Percentiles rank a stretch among this genome's conserved stretches.
Conservation (phyloP, 64 coral and sea anemone species). For the Exaiptasia diaphana region DNA sequence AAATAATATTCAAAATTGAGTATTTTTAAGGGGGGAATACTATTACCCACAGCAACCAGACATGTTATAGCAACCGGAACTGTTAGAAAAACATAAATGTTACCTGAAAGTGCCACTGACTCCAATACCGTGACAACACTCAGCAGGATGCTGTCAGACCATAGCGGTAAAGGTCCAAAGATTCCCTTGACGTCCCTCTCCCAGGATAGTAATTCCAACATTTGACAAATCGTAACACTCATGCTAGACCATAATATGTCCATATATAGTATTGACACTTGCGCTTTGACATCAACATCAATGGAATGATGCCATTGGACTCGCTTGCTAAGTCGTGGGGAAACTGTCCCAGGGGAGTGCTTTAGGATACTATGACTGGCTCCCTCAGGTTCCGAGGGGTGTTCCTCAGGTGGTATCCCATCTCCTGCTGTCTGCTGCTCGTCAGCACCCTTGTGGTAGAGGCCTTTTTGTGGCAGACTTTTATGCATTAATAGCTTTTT, state of each 20-base stretch:
- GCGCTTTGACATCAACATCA: slow-evolving; percentile 27
- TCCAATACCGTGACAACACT: slow-evolving; percentile 21
- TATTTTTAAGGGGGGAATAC: too few relatives aligned
- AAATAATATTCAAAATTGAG: too few relatives aligned
- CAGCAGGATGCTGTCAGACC: slow-evolving; percentile 25
- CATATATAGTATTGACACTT: slow-evolving; percentile 10
- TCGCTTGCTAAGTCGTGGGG: slow-evolving; percentile 50
- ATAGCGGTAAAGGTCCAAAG: slow-evolving; percentile 19
- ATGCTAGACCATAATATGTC: slow-evolving; percentile 38
- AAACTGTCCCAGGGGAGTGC: slow-evolving; percentile 13
- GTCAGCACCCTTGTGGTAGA: not conserved
- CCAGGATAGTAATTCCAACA: not conserved
- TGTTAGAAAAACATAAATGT: too few relatives aligned
- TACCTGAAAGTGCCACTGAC: slow-evolving; percentile 38
- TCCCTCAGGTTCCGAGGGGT: not conserved
- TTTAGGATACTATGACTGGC: slow-evolving; percentile 45
- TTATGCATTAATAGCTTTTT: slow-evolving; percentile 27
- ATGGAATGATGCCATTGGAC: slow-evolving; percentile 54
- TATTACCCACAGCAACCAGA: not conserved
- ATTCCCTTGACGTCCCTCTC: not conserved
- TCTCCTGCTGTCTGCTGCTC: not conserved
- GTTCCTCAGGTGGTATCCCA: too few relatives aligned
- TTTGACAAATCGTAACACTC: not conserved
- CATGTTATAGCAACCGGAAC: too few relatives aligned
- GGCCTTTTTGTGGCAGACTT: slow-evolving; percentile 16